Base-by-base conservation (phyloP, 2,888 invertebrate genomes). In the Ceramica pisi region DNA sequence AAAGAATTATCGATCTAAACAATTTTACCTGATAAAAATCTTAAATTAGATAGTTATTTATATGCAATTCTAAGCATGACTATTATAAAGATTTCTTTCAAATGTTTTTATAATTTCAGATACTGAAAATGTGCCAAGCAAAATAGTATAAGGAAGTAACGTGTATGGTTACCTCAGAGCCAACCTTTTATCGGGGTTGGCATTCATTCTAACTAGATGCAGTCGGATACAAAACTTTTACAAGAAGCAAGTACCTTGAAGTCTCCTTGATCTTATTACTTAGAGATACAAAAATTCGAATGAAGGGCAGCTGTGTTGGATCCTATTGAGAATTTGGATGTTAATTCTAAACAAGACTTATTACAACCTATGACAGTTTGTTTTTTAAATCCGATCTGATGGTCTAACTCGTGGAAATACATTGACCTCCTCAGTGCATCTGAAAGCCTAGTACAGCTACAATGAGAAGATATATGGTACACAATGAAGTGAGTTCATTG, bases 31-130 rank as follows among this genome's bases (percentile, higher is more conserved):
- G 14, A 16, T 44, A 5, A 44, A 5, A 44, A 16, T 44, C 0
- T 5, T 44, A 44, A 16, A 38, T 38, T 38, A 31, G 31, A 6
- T 31, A n/a, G n/a, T n/a, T n/a, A n/a, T n/a, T n/a, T n/a, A 38
- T 3, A 38, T 3, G 12, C 12, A 2, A 38, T 3, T 38, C 2
- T 12, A 41, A 14, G 3, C 41, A 41, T 3, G 4, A 41, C 41
- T 41, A 14, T 38, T 41, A 5, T 5, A 41, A 4, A 14, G 14
- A 14, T 41, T 9, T 55, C 1, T 1, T 14, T 50, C 12, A 38
- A 68, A 23, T 46, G 0, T 38, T 46, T 8, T 44, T n/a, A 26
- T 38, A 0, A 19, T 75, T 72, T 50, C 56, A 72, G 75, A 75
- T 38, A 16, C 62, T 14, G 50, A 5, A 56, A 35, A 35, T 19